phyloP scores from a whole-genome alignment of 2,797 vertebrate species.

The Poecilia picta region DNA sequence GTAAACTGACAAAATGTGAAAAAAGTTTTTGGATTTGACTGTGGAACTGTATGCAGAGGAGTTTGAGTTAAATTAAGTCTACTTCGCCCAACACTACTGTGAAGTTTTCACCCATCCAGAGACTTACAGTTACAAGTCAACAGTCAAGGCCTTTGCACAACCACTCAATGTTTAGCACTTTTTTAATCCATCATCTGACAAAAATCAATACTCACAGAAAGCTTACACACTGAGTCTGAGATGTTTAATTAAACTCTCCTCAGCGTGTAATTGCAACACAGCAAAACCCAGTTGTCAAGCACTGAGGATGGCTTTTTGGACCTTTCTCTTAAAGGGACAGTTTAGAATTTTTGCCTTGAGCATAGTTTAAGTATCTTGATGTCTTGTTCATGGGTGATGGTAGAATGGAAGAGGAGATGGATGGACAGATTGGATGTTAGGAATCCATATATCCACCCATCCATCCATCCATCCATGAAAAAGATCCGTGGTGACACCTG shows the following conservation, averaged over 20 bases:
- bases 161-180: not conserved
- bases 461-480: not conserved
- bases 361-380: not conserved
- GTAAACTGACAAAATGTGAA: not conserved
- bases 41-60: not conserved
- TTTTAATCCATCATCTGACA: not conserved
- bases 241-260: conserved; percentile 1
- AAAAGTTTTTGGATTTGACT: not conserved
- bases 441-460: no score
- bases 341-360: not conserved
- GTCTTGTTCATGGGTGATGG: not conserved
- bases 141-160: not conserved
- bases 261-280: not conserved
- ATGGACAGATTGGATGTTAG: not conserved
- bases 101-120: not conserved
- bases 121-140: not conserved
- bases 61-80: not conserved
- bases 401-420: not conserved
- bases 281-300: not conserved
- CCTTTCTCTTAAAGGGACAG: not conserved
- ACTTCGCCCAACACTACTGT: not conserved
- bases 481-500: not conserved
- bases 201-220: conserved; percentile 1
- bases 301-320: not conserved
- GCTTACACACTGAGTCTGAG: not conserved